Evolutionary conservation across 2,888 invertebrate species (phyloP).

Genomic region (Agrotis segetum): DNA sequence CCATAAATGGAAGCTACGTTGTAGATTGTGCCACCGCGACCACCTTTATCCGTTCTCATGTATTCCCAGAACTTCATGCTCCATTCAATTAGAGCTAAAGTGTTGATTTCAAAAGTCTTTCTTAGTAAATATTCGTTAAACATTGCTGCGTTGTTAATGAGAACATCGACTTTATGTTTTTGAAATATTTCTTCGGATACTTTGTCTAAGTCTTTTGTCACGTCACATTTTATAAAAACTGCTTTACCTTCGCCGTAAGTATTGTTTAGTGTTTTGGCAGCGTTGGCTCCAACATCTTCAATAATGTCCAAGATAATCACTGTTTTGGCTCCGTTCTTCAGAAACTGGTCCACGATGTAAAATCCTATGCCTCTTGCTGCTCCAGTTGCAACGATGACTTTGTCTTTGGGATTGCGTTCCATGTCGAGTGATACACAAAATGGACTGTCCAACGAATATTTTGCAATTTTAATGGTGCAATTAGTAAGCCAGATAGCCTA

Average conservation of each 20-base stretch:
- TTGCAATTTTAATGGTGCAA: constrained; percentile 2
- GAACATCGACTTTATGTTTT: constrained; percentile 78
- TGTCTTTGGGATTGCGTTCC: constrained; percentile 64
- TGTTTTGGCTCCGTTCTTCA: constrained; percentile 78
- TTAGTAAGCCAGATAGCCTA: background rate
- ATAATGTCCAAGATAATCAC: constrained; percentile 68
- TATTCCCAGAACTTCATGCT: constrained; percentile 88
- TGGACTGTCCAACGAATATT: background rate
- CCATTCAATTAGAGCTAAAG: constrained; percentile 72
- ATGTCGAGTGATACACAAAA: constrained; percentile 29
- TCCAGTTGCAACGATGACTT: constrained; percentile 83
- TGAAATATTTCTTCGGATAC: constrained; percentile 72
- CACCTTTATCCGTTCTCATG: constrained; percentile 88
- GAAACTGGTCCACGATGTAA: constrained; percentile 80
- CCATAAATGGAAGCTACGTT: constrained; percentile 92
- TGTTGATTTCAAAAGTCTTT: constrained; percentile 75
- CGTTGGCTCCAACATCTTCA: constrained; percentile 71
- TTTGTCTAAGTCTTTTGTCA: constrained; percentile 82
- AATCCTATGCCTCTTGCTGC: constrained; percentile 89
- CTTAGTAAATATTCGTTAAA: constrained; percentile 62
- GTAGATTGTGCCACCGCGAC: constrained; percentile 91
- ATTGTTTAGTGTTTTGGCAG: constrained; percentile 77
- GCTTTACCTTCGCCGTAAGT: constrained; percentile 82
- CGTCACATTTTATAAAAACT: constrained; percentile 86
- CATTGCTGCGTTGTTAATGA: constrained; percentile 84